These are phyloP conservation scores for Zhuqinia jingwanae DNA, from an alignment of 2,888 invertebrate species.

Conservation along the genomic window DNA sequence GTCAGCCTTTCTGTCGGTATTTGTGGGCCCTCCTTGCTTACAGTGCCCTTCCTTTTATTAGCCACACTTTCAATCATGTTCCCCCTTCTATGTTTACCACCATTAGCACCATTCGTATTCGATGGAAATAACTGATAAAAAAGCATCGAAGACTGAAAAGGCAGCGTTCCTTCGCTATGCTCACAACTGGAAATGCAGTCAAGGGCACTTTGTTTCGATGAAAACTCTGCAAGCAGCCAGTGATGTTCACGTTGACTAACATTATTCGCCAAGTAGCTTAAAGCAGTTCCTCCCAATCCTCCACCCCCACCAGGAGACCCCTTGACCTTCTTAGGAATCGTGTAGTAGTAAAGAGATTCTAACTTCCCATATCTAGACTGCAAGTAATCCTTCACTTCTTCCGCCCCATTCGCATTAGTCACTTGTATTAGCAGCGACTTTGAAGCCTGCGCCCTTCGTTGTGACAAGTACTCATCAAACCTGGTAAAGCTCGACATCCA, in stretches of 20 bases:
- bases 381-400: constrained; percentile 72
- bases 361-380: constrained; percentile 74
- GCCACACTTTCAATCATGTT: not conserved
- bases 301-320: constrained; percentile 39
- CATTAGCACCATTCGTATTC: constrained; percentile 28
- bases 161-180: constrained; percentile 73
- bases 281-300: not conserved
- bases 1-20: constrained; percentile 67
- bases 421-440: constrained; percentile 77
- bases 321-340: constrained; percentile 71
- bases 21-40: too few species aligned
- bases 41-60: too few species aligned
- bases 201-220: constrained; percentile 60
- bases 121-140: constrained; percentile 63
- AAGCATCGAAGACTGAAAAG: constrained; percentile 73
- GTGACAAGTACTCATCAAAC: constrained; percentile 74
- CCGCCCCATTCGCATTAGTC: constrained; percentile 47
- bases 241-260: constrained; percentile 66
- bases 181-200: constrained; percentile 68
- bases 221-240: constrained; percentile 78
- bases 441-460: constrained; percentile 74
- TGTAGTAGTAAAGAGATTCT: constrained; percentile 73
- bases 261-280: not conserved
- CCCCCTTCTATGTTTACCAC: constrained; percentile 14
- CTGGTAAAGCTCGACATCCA: constrained; percentile 60